Conservation (phyloP, 1,140 invertebrate species). For the Ridgeia piscesae region DNA sequence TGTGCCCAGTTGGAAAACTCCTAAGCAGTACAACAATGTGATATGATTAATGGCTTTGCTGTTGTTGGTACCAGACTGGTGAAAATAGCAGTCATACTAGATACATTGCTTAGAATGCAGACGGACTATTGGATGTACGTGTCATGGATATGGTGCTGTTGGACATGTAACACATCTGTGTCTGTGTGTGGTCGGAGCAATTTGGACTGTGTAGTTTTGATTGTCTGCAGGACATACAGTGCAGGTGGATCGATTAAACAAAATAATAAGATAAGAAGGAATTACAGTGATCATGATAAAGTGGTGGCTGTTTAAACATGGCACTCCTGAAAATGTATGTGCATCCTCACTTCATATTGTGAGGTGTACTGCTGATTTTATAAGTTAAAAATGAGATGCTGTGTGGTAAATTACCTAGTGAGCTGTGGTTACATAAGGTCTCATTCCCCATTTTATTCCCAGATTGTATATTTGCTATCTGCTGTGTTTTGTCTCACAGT, state of each 20-base stretch:
- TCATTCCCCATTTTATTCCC: background rate
- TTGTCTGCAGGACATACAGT: too few species aligned
- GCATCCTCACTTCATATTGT: background rate
- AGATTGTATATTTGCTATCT: background rate
- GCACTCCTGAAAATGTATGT: background rate
- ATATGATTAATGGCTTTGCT: background rate
- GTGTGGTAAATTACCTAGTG: background rate
- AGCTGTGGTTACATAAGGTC: background rate
- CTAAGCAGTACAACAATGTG: background rate
- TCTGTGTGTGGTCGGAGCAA: too few species aligned
- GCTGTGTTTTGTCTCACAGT: too few species aligned
- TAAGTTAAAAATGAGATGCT: background rate
- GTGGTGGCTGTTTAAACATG: background rate
- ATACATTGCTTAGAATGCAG: background rate
- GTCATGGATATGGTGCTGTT: background rate
- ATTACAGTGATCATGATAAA: too few species aligned
- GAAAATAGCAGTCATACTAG: background rate
- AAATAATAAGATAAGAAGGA: too few species aligned
- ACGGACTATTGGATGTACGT: background rate
- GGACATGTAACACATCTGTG: background rate
- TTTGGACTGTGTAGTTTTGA: too few species aligned
- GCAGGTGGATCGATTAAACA: too few species aligned
- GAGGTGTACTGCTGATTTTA: background rate
- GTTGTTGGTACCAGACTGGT: background rate
- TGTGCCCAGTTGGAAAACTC: background rate